These are phyloP conservation scores for Propithecus deckenii DNA, from an alignment of 2,797 vertebrate genomes.

Conservation along the genomic window DNA sequence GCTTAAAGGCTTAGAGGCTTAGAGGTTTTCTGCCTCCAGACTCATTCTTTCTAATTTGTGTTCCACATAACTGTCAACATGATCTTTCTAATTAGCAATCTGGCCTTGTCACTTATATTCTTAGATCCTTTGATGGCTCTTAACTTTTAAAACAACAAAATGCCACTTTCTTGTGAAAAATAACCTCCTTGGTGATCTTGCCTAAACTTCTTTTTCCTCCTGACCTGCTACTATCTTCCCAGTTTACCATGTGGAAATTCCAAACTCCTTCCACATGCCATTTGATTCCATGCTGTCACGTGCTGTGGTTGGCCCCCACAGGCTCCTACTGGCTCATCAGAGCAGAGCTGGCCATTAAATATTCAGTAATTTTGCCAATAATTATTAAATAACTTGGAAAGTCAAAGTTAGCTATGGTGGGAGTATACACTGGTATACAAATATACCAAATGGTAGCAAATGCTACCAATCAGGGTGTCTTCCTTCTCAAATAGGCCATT, in stretches of 20 bases:
- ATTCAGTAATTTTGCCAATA: constrained; percentile 32
- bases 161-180: neutral
- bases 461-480: neutral
- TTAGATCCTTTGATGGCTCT: neutral
- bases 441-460: neutral
- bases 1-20: neutral
- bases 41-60: neutral
- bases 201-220: neutral
- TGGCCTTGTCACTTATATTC: neutral
- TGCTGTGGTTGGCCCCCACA: neutral
- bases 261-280: neutral
- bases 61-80: neutral
- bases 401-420: neutral
- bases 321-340: neutral
- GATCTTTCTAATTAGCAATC: neutral
- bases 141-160: neutral
- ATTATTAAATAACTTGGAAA: constrained; percentile 46
- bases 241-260: neutral
- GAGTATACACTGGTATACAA: neutral
- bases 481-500: neutral
- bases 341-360: neutral
- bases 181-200: neutral
- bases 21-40: neutral
- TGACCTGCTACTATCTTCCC: neutral
- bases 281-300: neutral